Evolutionary conservation across 2,113 vertebrate genomes (phyloP), one percentile per base, ranked within the genome.

Genomic region (Spizaetus ornatus): DNA sequence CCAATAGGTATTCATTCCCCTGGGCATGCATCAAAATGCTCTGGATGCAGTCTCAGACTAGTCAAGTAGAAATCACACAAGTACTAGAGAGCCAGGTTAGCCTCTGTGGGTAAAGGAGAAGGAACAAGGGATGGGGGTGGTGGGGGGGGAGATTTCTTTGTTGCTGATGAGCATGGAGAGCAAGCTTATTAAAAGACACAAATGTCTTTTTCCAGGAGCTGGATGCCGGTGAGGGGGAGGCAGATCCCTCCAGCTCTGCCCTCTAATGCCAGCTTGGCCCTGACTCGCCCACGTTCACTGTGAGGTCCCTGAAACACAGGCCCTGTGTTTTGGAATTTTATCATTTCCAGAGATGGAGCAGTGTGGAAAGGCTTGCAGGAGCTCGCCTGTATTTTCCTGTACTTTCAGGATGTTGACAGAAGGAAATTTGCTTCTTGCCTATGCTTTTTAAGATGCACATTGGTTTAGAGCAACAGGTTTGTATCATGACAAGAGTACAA

Each of bases 241-340:
- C 42, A 43, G 42, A 19, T 38, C 65, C 36, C 40, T 36, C 48
- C 36, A 13, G 63, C 63, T 70, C 48, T 71, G 45, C n/a, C 18
- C 11, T 11, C 42, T 26, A 14, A 17, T 7, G 38, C 40, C 53
- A 55, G 25, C 61, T 36, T 65, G 42, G 32, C 56, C 42, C 32
- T 14, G 9, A 13, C 36, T 59, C 2, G 0, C 23, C 22, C 23
- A 3, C 3, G 0, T 16, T 56, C 6, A 1, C 48, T 38, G 32
- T 42, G 84, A 34, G 40, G 15, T 25, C 34, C n/a, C 47, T 42
- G 55, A 56, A 76, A 43, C 6, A 2, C 16, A 17, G 25, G 11
- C 38, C 19, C 23, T 17, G 6, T 40, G 23, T 29, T 25, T 10
- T 18, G 40, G 40, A 52, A 22, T 31, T 21, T 12, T 34, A 17